Evolutionary conservation across 2,888 invertebrate genomes (phyloP).

Genomic region (Cosmia pyralina): DNA sequence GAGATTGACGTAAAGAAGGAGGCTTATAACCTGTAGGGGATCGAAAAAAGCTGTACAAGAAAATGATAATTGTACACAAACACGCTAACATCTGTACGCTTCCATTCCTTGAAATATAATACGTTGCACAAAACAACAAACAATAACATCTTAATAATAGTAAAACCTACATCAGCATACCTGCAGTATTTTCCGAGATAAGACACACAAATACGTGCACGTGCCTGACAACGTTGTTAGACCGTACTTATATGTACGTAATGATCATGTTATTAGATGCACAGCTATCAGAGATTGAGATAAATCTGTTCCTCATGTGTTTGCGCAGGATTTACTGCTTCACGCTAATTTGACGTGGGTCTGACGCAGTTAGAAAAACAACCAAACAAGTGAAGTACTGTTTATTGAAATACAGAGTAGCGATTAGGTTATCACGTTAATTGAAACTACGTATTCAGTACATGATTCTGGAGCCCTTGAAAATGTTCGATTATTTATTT

Average conservation of each 20-base stretch:
- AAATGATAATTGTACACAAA: not conserved
- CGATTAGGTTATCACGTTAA: too few relatives aligned
- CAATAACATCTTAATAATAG: not conserved
- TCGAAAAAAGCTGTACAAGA: not conserved
- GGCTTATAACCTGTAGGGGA: too few relatives aligned
- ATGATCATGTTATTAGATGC: slow-evolving; percentile 16
- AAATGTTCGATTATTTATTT: too few relatives aligned
- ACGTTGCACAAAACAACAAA: not conserved
- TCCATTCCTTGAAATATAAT: not conserved
- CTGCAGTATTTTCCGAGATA: slow-evolving; percentile 26
- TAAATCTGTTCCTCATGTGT: slow-evolving; percentile 20
- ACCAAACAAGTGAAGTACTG: not conserved
- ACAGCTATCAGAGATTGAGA: slow-evolving; percentile 42
- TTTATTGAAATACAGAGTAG: not conserved
- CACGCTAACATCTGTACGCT: not conserved
- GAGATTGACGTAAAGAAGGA: not conserved
- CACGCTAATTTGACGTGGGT: slow-evolving; percentile 5
- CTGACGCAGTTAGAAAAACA: slow-evolving; percentile 9
- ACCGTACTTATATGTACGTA: slow-evolving; percentile 25
- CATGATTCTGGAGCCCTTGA: too few relatives aligned
- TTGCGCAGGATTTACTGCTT: slow-evolving; percentile 10
- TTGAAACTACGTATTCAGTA: too few relatives aligned
- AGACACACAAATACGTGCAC: slow-evolving; percentile 12
- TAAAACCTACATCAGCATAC: not conserved
- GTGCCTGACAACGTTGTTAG: not conserved